Percentiles rank a stretch among this genome's conserved stretches.
phyloP scores from a whole-genome alignment of 2,113 vertebrate species.

The Gracilinanus agilis region DNA sequence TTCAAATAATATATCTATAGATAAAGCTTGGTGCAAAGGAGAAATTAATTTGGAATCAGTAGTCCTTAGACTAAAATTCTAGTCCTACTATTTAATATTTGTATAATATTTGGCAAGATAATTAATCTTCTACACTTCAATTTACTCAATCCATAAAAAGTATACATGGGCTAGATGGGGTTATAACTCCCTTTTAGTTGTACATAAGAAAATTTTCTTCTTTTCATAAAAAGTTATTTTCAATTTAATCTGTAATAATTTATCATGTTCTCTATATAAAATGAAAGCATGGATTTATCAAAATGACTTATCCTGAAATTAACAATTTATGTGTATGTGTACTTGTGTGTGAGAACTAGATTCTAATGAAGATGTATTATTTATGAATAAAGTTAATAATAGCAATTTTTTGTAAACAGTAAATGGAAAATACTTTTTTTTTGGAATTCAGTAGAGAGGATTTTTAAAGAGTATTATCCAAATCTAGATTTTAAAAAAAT shows the following conservation, averaged over 20 bases:
- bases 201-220: not conserved
- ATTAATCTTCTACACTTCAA: not conserved
- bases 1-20: not conserved
- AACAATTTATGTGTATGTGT: not conserved
- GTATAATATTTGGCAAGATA: not conserved
- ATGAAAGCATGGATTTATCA: not conserved
- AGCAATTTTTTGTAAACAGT: not conserved
- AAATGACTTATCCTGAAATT: not conserved
- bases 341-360: not conserved
- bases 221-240: not conserved
- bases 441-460: not conserved
- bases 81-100: not conserved
- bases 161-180: not conserved
- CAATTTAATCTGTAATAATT: not conserved
- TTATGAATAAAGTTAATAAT: not conserved
- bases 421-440: not conserved
- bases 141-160: not conserved
- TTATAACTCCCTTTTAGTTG: not conserved
- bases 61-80: not conserved
- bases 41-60: not conserved
- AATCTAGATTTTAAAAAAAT: slow-evolving; percentile 8
- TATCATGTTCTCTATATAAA: not conserved
- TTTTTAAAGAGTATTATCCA: not conserved
- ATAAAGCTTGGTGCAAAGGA: not conserved
- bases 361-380: not conserved